Conservation (phyloP, 1,140 invertebrate species). For the Drosophila micromelanica region DNA sequence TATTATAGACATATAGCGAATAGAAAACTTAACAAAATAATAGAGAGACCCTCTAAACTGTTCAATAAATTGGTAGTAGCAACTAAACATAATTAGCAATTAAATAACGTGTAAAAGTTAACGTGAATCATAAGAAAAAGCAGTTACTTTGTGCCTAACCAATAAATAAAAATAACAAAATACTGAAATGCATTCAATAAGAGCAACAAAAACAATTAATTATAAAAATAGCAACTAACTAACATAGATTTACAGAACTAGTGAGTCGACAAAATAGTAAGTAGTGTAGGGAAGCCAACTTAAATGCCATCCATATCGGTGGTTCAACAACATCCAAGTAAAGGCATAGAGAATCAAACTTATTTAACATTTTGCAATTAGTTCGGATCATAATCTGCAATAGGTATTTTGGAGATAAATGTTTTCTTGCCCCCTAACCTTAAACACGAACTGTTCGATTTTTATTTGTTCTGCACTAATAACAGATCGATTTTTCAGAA, state of each 20-base stretch:
- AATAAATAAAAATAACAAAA: constrained; percentile 32
- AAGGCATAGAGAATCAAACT: constrained; percentile 7
- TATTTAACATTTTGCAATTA: not conserved
- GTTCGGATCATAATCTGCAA: not conserved
- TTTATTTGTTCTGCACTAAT: too few relatives aligned
- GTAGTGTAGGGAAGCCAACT: constrained; percentile 42
- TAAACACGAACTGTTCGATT: not conserved
- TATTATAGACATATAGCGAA: constrained; percentile 43
- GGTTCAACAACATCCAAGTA: not conserved
- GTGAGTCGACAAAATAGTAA: constrained; percentile 54
- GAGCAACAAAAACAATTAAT: constrained; percentile 64
- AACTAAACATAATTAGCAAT: constrained; percentile 68
- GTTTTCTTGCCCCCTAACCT: not conserved
- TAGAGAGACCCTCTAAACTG: constrained; percentile 49
- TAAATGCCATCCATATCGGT: constrained; percentile 5
- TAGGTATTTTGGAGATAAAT: not conserved
- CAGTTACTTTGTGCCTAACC: constrained; percentile 81
- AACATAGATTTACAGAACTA: constrained; percentile 56
- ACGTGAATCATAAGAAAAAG: constrained; percentile 51
- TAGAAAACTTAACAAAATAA: constrained; percentile 25
- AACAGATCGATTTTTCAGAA: not conserved
- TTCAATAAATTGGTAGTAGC: constrained; percentile 64
- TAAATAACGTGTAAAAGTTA: constrained; percentile 62
- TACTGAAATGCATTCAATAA: constrained; percentile 61
- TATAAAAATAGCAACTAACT: constrained; percentile 58